Evolutionary conservation across 2,797 vertebrate genomes (phyloP), one percentile per base, ranked within the genome.

Genomic region (Parauchenoglanis ngamensis): DNA sequence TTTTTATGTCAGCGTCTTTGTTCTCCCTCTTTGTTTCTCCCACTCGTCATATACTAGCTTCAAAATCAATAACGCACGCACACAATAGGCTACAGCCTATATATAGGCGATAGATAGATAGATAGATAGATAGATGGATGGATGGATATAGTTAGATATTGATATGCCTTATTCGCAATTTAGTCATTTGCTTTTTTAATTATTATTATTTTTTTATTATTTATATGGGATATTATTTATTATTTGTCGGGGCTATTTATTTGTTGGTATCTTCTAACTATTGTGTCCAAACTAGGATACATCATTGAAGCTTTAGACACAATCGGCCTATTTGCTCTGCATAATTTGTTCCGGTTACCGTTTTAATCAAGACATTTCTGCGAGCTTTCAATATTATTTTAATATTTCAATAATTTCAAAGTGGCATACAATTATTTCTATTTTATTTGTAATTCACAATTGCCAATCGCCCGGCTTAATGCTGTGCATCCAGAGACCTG

Each of bases 11-110:
- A 28, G 44, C 15, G 40, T 65, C 59, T 82, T 82, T 82, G 80
- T 82, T 49, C 80, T 28, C 59, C 44, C 59, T 65, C 80, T 82
- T 82, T 82, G 80, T 82, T 67, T 79, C 77, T 79, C 28, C 7
- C 15, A 19, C 46, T 80, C 54, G 17, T 31, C 19, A 57, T 23
- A 56, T 57, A 49, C 3, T 4, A n/a, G 35, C 35, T 31, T 28
- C 15, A 28, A 65, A 82, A 82, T 82, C 80, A 82, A 82, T 80
- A 80, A 44, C 19, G 11, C 31, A 25, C 56, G 13, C 23, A 79
- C 77, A 35, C 61, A 63, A 40, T 40, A 40, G 40, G 40, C 10
- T 23, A 49, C 49, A 49, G 7, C 49, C 7, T 49, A 49, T 49
- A 49, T 49, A 49, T 49, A 49, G 49, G 49, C 49, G 10, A 49